Base-by-base conservation (phyloP, 2,888 invertebrate genomes). In the Drosophila pseudotalamancana region DNA sequence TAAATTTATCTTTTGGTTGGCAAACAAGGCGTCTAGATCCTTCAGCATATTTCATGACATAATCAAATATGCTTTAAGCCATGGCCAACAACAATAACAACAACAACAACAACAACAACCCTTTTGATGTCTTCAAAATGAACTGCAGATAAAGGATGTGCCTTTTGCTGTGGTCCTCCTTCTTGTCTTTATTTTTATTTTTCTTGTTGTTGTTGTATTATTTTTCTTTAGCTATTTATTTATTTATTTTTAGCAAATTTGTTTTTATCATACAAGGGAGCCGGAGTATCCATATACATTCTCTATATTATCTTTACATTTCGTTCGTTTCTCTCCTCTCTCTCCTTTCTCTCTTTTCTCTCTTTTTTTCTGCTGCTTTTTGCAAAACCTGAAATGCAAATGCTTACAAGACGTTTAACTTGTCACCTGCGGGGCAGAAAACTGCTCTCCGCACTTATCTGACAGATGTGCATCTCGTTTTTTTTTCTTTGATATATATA, bases 381-480 rank as follows among this genome's bases (percentile, higher is more conserved):
- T 8, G 8, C 6, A 5, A 11, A 6, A 6, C 8, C 21, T 49
- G 51, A 53, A 73, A 74, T 69, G 75, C 75, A 73, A 85, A 85
- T 85, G 71, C 72, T 85, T 85, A 86, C 79, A 84, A 82, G 77
- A 87, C 80, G 86, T 83, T 86, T 87, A 87, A 77, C 79, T 86
- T 85, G 86, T 88, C 86, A 84, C 84, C 84, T 86, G 86, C 72
- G 88, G 84, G 83, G 86, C 56, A 76, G n/a, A 27, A 70, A 77
- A 79, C 66, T 68, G 59, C 72, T 85, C 72, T 72, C 62, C 75
- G 40, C 65, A 84, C 75, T 87, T 87, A 82, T 82, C 87, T 84
- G 87, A 87, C 81, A 81, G 73, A 84, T 77, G 66, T 87, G 87
- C 81, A 81, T 80, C 87, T 86, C 39, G 21, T 40, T 16, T 11